Evolutionary conservation across 2,888 invertebrate genomes (phyloP).

Genomic region (Argyra leucocephala): DNA sequence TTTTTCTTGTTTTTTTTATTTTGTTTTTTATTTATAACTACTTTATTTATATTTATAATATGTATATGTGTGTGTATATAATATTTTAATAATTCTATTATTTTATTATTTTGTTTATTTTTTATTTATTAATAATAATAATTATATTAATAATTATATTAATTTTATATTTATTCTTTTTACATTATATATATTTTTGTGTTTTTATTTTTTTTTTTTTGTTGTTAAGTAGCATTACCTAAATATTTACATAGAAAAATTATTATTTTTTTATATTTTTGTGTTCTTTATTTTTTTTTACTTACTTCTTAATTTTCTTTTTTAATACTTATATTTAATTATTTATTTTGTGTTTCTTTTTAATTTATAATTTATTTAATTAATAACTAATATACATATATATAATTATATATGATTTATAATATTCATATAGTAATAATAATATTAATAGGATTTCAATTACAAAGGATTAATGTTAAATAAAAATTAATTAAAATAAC

Average conservation of each 20-base stretch:
- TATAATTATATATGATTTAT: too few relatives aligned
- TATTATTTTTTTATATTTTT: neutral
- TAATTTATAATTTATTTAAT: neutral
- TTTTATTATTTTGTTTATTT: neutral
- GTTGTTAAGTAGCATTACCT: neutral
- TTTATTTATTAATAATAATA: neutral
- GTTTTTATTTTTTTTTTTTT: neutral
- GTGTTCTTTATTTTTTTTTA: neutral
- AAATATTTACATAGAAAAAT: slow-evolving; percentile 5
- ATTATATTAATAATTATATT: neutral
- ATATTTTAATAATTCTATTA: slow-evolving; percentile 3
- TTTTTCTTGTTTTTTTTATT: slow-evolving; percentile 1
- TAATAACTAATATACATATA: neutral
- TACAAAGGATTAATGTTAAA: too few relatives aligned
- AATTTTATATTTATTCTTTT: neutral
- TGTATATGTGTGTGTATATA: neutral
- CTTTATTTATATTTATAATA: slow-evolving; percentile 17
- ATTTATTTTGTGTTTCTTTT: neutral
- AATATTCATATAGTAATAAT: too few relatives aligned
- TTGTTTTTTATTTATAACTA: slow-evolving; percentile 14
- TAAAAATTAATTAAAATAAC: too few relatives aligned
- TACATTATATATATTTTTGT: neutral
- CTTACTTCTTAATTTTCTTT: neutral
- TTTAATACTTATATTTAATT: neutral
- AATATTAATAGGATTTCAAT: too few relatives aligned